A percentile compares a stretch with the other conserved stretches of the same genome.
Conservation (phyloP, 2,888 invertebrate species). For the Choristoneura rosaceana region DNA sequence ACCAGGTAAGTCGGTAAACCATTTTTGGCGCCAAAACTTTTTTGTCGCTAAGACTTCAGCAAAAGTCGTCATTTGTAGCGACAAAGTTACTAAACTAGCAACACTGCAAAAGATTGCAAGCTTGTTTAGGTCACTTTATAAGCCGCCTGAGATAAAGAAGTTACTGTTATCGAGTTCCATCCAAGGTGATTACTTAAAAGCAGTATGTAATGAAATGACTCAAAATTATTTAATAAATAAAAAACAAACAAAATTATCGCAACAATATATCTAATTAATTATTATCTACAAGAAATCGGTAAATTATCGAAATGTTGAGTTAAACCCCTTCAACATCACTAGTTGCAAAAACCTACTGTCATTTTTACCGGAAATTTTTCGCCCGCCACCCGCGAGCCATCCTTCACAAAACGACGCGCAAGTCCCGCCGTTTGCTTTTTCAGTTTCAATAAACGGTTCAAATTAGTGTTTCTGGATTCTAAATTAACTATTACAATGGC, state of each 20-base stretch:
- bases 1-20: no score
- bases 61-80: no score
- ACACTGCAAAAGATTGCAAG: no score
- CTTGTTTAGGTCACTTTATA: neutral
- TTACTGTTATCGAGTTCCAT: neutral
- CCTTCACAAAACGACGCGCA: conserved; percentile 50
- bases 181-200: neutral
- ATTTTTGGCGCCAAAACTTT: no score
- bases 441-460: conserved; percentile 37
- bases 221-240: neutral
- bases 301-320: neutral
- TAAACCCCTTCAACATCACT: conserved; percentile 41
- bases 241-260: neutral
- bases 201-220: neutral
- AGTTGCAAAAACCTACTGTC: conserved; percentile 73
- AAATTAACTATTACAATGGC: conserved; percentile 66
- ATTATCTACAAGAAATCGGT: neutral
- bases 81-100: no score
- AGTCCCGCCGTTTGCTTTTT: conserved; percentile 49
- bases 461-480: conserved; percentile 48
- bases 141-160: neutral
- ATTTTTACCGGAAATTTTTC: conserved; percentile 76
- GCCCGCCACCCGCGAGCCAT: conserved; percentile 57
- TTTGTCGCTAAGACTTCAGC: no score
- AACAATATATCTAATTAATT: neutral